Percentiles rank a stretch among this genome's conserved stretches.
Evolutionary conservation across 2,113 vertebrate genomes (phyloP).

Genomic region (Ochotona curzoniae): DNA sequence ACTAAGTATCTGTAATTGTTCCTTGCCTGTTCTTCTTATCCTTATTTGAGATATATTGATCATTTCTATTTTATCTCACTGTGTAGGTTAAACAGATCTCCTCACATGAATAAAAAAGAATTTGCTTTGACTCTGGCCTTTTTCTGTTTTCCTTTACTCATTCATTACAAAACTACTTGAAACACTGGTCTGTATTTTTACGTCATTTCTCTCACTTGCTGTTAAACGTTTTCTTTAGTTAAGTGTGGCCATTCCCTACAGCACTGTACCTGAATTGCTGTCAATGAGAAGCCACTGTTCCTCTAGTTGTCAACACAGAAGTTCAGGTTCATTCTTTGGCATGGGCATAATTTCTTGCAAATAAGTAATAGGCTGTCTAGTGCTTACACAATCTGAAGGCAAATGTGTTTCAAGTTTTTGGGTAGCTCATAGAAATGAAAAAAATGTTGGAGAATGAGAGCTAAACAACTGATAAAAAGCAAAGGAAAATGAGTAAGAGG

Average conservation of each 20-base stretch:
- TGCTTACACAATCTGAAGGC: not conserved
- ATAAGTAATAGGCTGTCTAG: not conserved
- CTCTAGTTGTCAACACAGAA: not conserved
- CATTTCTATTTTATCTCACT: not conserved
- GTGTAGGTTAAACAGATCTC: not conserved
- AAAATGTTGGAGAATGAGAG: not conserved
- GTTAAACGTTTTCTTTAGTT: not conserved
- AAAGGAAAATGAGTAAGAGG: not conserved
- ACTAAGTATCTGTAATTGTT: not conserved
- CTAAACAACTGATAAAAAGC: not conserved
- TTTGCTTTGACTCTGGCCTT: not conserved
- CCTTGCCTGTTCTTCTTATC: not conserved
- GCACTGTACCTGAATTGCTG: not conserved
- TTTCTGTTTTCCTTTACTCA: constrained; percentile 10
- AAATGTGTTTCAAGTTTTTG: not conserved
- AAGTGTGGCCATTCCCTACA: not conserved
- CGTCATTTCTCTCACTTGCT: not conserved
- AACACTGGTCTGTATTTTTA: not conserved
- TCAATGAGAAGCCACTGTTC: not conserved
- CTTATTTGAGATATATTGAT: not conserved
- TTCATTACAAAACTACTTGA: not conserved
- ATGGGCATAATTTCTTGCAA: not conserved
- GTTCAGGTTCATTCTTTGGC: not conserved
- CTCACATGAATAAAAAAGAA: not conserved
- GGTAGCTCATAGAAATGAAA: not conserved